Conservation (phyloP, 2,113 vertebrate genomes). For the Regulus satrapa region DNA sequence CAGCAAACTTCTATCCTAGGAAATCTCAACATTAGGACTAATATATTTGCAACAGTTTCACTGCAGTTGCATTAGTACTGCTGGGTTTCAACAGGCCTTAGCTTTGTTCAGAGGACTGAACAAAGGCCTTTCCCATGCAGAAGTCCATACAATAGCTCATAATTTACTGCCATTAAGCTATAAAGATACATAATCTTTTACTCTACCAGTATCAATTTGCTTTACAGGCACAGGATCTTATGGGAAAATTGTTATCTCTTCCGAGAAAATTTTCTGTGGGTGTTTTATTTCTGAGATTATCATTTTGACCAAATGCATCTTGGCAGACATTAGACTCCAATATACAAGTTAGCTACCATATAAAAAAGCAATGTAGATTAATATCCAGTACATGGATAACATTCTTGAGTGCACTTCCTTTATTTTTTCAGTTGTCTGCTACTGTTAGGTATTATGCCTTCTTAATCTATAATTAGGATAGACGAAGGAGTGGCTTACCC, state of each 20-base stretch:
- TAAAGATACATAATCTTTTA: not conserved
- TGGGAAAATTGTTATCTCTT: not conserved
- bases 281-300: not conserved
- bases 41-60: not conserved
- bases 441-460: not conserved
- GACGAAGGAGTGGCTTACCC: not conserved
- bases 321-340: not conserved
- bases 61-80: not conserved
- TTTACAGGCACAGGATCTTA: not conserved
- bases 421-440: not conserved
- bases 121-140: not conserved
- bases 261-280: not conserved
- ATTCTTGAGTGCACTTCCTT: not conserved
- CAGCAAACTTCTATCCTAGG: not conserved
- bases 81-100: not conserved
- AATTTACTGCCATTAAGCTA: not conserved
- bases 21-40: not conserved
- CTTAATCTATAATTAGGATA: not conserved
- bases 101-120: fast-evolving
- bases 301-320: not conserved
- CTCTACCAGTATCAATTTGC: not conserved
- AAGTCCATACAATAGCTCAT: not conserved
- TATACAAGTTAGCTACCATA: not conserved
- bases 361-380: not conserved
- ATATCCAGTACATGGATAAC: not conserved